Base-by-base conservation (phyloP, 1,140 invertebrate genomes). In the Colletes latitarsis region DNA sequence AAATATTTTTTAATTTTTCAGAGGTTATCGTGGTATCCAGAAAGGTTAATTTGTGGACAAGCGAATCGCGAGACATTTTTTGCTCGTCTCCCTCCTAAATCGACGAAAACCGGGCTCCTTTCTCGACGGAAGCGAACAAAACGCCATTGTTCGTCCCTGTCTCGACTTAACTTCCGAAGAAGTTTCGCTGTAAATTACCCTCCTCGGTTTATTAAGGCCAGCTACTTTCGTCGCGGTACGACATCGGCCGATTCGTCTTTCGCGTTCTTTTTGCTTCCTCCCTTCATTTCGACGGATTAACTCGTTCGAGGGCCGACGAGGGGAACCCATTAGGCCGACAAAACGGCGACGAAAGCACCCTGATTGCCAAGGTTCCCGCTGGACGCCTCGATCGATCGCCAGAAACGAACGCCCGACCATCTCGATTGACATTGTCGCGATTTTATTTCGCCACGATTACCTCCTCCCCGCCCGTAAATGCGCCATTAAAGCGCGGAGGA, bases 241-340 rank as follows among this genome's bases (percentile, higher is more conserved):
- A 62, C 57, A 57, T 76, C 73, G 39, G 66, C 66, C 58, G 19
- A 3, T 49, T 49, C 39, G 63, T 41, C 57, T 39, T 39, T 6
- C 43, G 2, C 9, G 9, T 30, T 2, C n/a, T 62, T 41, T 49
- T 30, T 46, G 14, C 19, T n/a, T 41, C 39, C 21, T n/a, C 21
- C 71, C 63, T 58, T 75, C 77, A 75, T 80, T 80, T 75, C 77
- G 71, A 75, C 49, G 77, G 77, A 80, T 80, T 75, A 75, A 67
- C 71, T 80, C 55, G 41, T 49, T 74, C 49, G 71, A 75, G 46
- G 30, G 60, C 62, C 69, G 58, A 30, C 60, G 58, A 73, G 41
- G 49, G 30, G 77, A 63, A 78, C 72, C 77, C 77, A 75, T 74
- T 74, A 80, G 74, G 71, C 53, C 71, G 60, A 14, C 53, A 39